phyloP scores from a whole-genome alignment of 2,888 invertebrate species.

The Cremastobaeus sp. region DNA sequence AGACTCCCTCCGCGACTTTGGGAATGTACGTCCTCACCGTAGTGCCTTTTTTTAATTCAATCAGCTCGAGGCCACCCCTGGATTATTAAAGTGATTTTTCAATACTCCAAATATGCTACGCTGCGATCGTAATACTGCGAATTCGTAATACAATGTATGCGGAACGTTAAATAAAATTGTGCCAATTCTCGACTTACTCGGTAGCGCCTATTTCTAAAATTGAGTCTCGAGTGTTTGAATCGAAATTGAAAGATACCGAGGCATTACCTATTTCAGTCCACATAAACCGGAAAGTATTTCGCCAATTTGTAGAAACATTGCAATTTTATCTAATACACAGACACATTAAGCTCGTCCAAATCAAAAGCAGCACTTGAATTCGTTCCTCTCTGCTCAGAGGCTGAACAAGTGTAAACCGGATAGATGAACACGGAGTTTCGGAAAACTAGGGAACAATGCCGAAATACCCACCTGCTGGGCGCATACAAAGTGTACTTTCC shows the following conservation, averaged over 20 bases:
- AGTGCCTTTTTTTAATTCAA: slow-evolving; percentile 93
- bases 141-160: no score
- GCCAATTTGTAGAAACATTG: no score
- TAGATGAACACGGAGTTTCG: background rate
- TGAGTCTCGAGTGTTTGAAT: no score
- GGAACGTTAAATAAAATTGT: no score
- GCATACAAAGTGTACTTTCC: slow-evolving; percentile 95
- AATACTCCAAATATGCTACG: background rate
- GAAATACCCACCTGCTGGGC: slow-evolving; percentile 82
- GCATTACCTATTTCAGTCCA: no score
- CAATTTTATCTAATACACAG: no score
- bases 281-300: no score
- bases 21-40: slow-evolving; percentile 94
- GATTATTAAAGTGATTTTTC: background rate
- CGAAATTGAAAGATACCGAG: slow-evolving; percentile 9
- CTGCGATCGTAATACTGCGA: no score
- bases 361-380: no score
- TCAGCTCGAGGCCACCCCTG: slow-evolving; percentile 94
- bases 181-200: slow-evolving; percentile 7
- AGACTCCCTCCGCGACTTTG: slow-evolving; percentile 97
- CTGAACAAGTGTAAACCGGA: no score
- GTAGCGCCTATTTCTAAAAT: slow-evolving; percentile 9
- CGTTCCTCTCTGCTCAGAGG: no score
- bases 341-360: no score
- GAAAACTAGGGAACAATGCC: background rate